Evolutionary conservation across 2,888 invertebrate species (phyloP).

Genomic region (Chironomus riparius): DNA sequence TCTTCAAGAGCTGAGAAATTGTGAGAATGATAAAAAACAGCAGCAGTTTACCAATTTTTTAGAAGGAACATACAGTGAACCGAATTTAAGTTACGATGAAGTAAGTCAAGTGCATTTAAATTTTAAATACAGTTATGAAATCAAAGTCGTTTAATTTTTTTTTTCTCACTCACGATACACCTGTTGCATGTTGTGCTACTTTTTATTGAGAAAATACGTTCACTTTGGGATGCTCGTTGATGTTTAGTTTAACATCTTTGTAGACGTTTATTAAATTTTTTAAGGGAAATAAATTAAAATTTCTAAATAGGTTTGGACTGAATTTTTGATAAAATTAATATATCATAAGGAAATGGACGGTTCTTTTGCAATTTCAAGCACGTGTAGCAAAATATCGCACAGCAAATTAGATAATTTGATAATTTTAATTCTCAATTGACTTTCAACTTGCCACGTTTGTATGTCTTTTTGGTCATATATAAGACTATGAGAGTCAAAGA

Average conservation of each 20-base stretch:
- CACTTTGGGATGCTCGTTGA: not conserved
- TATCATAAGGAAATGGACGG: too few relatives aligned
- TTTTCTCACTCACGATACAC: not conserved
- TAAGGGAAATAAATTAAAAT: too few relatives aligned
- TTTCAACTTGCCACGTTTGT: too few relatives aligned
- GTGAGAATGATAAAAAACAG: constrained; percentile 32
- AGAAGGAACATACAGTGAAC: constrained; percentile 55
- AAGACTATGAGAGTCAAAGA: too few relatives aligned
- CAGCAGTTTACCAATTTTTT: constrained; percentile 35
- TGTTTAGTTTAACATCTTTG: too few relatives aligned
- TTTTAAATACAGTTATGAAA: not conserved
- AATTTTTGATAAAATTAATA: too few relatives aligned
- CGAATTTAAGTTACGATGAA: constrained; percentile 48
- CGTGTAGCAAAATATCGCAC: too few relatives aligned
- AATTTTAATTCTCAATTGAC: too few relatives aligned
- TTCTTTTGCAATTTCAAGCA: too few relatives aligned
- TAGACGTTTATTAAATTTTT: not conserved
- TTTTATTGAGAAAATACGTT: not conserved
- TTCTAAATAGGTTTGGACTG: too few relatives aligned
- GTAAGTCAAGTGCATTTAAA: constrained; percentile 17
- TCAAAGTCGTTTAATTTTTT: not conserved
- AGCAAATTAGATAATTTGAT: too few relatives aligned
- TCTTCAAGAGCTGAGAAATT: constrained; percentile 52
- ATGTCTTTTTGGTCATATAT: too few relatives aligned
- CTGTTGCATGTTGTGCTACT: not conserved